Percentiles rank a stretch among this genome's conserved stretches.
These are phyloP conservation scores for Lophura nycthemera DNA, from an alignment of 2,113 vertebrate genomes.

Conservation along the genomic window DNA sequence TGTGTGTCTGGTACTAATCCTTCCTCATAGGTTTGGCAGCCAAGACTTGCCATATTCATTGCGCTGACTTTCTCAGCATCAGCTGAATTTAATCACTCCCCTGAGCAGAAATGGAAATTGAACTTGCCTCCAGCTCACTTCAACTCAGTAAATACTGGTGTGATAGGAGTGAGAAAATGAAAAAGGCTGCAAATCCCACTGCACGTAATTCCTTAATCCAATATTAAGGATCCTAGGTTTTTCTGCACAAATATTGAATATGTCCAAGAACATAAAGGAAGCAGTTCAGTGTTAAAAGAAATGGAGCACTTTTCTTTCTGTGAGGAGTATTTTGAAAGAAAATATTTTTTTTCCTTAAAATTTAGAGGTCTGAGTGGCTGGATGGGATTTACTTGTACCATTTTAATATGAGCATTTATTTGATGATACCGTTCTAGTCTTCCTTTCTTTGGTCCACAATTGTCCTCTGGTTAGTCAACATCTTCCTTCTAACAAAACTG, in stretches of 20 bases:
- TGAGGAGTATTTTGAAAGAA: background rate
- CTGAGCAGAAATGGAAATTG: constrained; percentile 19
- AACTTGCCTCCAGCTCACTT: constrained; percentile 34
- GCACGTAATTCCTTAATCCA: constrained; percentile 23
- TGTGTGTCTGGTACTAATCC: background rate
- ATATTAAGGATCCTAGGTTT: constrained; percentile 20
- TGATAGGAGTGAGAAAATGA: constrained; percentile 31
- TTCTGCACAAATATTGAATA: background rate
- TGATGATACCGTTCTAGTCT: background rate
- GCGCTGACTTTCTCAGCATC: constrained; percentile 4
- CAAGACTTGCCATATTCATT: constrained; percentile 3
- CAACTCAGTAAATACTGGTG: constrained; percentile 8
- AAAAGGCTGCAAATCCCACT: constrained; percentile 1
- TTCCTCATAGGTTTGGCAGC: background rate
- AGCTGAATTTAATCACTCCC: constrained; percentile 20
- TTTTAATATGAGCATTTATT: background rate
- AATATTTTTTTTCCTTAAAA: background rate
- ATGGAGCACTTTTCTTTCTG: background rate
- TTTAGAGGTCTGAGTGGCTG: background rate
- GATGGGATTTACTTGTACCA: background rate
- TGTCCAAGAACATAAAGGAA: background rate
- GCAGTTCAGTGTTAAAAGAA: background rate
- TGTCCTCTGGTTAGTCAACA: background rate
- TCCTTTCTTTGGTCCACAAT: background rate
- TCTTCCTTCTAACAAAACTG: background rate